Conservation (phyloP, 2,113 vertebrate genomes). For the Dolichallabes microphthalmus region DNA sequence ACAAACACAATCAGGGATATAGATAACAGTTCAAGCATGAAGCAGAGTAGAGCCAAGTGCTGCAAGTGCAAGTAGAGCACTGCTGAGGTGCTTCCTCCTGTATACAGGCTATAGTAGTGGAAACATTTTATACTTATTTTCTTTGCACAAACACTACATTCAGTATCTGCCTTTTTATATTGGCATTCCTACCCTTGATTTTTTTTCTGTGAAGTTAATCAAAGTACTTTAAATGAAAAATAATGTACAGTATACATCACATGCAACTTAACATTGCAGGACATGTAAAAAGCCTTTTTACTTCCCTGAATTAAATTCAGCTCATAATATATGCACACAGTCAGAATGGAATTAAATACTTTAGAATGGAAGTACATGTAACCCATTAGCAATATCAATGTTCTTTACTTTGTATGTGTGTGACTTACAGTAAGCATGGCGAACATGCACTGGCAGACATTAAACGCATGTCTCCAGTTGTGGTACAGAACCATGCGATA, state of each 20-base stretch:
- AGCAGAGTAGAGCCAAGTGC: background rate
- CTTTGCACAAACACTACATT: background rate
- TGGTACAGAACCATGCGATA: slow-evolving; percentile 98
- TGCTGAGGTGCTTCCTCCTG: background rate
- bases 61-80: background rate
- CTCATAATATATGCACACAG: background rate
- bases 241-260: background rate
- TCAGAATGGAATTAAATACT: background rate
- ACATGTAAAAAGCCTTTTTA: background rate
- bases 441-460: slow-evolving; percentile 98
- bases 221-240: background rate
- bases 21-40: slow-evolving; percentile 12
- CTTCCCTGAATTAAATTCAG: background rate
- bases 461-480: slow-evolving; percentile 99
- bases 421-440: slow-evolving; percentile 90
- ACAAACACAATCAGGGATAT: slow-evolving; percentile 5
- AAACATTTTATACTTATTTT: background rate
- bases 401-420: background rate
- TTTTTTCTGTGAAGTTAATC: background rate
- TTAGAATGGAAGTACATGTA: background rate
- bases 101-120: background rate
- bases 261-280: background rate
- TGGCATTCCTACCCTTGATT: background rate
- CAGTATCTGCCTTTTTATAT: background rate
- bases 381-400: background rate